Conservation (phyloP, 2,113 vertebrate genomes). For the Arizona elegans region DNA sequence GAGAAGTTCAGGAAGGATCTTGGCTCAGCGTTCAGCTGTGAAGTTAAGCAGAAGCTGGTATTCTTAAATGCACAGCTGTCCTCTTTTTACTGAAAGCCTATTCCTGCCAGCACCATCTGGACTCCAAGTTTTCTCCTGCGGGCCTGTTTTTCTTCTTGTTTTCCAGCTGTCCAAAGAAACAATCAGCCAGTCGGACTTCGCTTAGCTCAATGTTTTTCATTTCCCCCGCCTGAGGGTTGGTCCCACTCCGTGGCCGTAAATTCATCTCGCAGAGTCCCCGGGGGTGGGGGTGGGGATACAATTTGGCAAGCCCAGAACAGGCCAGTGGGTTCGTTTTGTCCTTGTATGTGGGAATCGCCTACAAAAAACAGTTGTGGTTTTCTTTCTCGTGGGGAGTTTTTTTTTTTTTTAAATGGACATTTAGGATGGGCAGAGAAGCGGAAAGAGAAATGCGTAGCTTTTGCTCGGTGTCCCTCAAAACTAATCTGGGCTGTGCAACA, state of each 20-base stretch:
- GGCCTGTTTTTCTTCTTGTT: constrained; percentile 22
- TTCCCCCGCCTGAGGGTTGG: constrained; percentile 7
- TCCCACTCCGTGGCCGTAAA: constrained; percentile 10
- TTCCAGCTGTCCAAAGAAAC: constrained; percentile 46
- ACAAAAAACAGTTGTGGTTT: fast-evolving
- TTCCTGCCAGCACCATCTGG: not conserved
- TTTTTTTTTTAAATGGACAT: not conserved
- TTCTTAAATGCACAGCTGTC: not conserved
- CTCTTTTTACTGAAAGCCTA: not conserved
- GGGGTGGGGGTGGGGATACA: not conserved
- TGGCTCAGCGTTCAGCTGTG: not conserved
- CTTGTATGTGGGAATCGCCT: constrained; percentile 43
- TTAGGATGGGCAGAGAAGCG: not conserved
- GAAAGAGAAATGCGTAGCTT: not conserved
- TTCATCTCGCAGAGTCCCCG: constrained; percentile 24
- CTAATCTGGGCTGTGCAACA: not conserved
- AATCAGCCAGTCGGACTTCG: constrained; percentile 15
- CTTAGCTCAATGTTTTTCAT: constrained; percentile 35
- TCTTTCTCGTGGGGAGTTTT: constrained; percentile 22
- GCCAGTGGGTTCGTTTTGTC: fast-evolving
- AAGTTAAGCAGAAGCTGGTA: not conserved
- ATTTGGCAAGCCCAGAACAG: constrained; percentile 34
- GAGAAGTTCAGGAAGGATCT: fast-evolving
- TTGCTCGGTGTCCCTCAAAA: not conserved
- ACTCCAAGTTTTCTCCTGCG: not conserved